These are phyloP conservation scores for Pipistrellus pygmaeus DNA, from an alignment of 2,797 vertebrate species.

Conservation along the genomic window DNA sequence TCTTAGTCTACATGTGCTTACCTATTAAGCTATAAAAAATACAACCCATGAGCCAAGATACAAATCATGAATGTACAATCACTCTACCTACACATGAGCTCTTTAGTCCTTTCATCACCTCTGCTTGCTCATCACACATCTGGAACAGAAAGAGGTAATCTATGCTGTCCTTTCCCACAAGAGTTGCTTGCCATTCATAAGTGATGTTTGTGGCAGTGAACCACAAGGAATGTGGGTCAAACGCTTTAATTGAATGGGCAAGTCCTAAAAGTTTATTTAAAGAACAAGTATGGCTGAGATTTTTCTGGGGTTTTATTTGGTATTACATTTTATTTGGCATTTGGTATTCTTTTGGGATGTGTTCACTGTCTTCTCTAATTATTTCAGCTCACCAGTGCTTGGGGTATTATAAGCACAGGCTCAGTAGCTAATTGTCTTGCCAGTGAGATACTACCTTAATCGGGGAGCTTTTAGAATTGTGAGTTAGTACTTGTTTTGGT, in stretches of 20 bases:
- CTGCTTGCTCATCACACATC: neutral
- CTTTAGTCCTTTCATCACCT: neutral
- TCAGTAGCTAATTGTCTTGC: neutral
- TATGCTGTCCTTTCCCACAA: neutral
- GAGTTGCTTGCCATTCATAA: neutral
- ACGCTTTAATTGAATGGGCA: neutral
- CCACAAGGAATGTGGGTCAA: neutral
- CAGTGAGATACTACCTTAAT: neutral
- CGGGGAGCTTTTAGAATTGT: neutral
- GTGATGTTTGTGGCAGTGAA: neutral
- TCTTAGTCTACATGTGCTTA: conserved; percentile 42
- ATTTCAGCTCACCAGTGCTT: neutral
- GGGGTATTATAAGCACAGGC: neutral
- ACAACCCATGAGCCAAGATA: neutral
- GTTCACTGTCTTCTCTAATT: neutral
- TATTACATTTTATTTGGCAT: neutral
- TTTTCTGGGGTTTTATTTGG: neutral
- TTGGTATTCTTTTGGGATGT: neutral
- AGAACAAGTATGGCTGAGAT: neutral
- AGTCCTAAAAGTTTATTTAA: neutral
- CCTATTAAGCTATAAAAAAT: conserved; percentile 46
- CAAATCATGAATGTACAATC: neutral
- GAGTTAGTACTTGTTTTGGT: neutral
- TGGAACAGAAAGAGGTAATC: neutral
- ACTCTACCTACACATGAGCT: neutral